These are phyloP conservation scores for Metalampra italica DNA, from an alignment of 2,888 invertebrate species.

Conservation along the genomic window DNA sequence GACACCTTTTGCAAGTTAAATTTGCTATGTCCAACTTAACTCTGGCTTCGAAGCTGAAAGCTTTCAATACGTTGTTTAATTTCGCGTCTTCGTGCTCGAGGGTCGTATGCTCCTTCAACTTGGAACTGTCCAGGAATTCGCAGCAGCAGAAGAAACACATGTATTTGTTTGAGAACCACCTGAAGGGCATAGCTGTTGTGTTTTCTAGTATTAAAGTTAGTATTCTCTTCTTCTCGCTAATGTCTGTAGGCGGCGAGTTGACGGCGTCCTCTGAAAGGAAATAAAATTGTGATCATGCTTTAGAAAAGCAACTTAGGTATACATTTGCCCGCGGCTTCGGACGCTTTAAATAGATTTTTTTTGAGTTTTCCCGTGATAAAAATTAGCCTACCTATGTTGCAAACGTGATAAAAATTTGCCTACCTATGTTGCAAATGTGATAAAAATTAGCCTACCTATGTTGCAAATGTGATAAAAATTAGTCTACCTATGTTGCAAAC, in stretches of 20 bases:
- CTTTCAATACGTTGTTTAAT: conserved; percentile 24
- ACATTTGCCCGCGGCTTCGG: too few relatives aligned
- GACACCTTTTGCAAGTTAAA: conserved; percentile 37
- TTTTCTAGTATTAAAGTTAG: conserved; percentile 21
- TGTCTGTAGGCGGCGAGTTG: conserved; percentile 1
- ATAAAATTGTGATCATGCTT: conserved; percentile 2
- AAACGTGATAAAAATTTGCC: too few relatives aligned
- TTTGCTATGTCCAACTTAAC: conserved; percentile 41
- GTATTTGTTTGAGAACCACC: conserved; percentile 29
- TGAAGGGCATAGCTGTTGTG: conserved; percentile 34
- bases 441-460: too few relatives aligned
- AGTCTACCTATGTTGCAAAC: too few relatives aligned
- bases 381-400: too few relatives aligned
- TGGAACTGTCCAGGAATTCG: conserved; percentile 16
- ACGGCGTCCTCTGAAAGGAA: conserved; percentile 9
- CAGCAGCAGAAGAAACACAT: conserved; percentile 35
- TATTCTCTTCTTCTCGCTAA: conserved; percentile 1
- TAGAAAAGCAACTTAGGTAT: too few relatives aligned
- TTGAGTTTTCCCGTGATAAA: too few relatives aligned
- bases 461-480: too few relatives aligned
- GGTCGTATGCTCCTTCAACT: conserved; percentile 25
- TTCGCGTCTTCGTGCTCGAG: conserved; percentile 35
- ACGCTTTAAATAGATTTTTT: too few relatives aligned
- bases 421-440: too few relatives aligned
- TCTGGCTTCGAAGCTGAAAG: not conserved